These are phyloP conservation scores for Chamaea fasciata DNA, from an alignment of 2,113 vertebrate species.

Conservation along the genomic window DNA sequence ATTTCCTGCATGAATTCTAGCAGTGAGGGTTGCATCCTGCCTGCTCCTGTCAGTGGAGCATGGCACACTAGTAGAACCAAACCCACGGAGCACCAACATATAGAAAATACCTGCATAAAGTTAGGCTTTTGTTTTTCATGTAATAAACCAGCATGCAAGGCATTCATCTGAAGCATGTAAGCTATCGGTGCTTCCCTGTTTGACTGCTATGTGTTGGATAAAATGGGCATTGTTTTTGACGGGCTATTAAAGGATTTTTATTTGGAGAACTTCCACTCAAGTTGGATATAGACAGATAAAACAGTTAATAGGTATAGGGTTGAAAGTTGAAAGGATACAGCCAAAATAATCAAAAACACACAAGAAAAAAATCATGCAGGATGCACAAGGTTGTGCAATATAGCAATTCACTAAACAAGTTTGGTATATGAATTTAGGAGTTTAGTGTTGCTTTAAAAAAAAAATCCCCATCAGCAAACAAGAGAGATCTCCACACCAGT, in stretches of 20 bases:
- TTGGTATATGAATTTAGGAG: not conserved
- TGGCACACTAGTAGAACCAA: not conserved
- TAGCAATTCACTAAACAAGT: not conserved
- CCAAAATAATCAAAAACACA: not conserved
- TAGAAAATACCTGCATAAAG: not conserved
- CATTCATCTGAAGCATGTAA: not conserved
- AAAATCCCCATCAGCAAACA: constrained; percentile 8
- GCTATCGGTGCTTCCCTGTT: not conserved
- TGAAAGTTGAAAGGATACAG: not conserved
- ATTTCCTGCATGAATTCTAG: not conserved
- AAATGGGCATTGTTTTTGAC: not conserved
- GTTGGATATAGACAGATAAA: not conserved
- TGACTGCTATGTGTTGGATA: not conserved
- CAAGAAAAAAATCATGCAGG: not conserved
- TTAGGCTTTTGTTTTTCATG: not conserved
- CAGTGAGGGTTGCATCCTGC: not conserved
- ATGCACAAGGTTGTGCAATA: not conserved
- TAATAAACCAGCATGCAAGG: not conserved
- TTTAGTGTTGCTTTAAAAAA: not conserved
- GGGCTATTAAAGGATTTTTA: not conserved
- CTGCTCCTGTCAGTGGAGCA: not conserved
- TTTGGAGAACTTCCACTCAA: not conserved
- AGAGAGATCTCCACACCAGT: not conserved
- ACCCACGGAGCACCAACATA: not conserved
- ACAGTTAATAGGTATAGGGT: not conserved